A percentile compares a stretch with the other conserved stretches of the same genome.
These are phyloP conservation scores for Rhinopomastus cyanomelas DNA, from an alignment of 2,113 vertebrate species.

Conservation along the genomic window DNA sequence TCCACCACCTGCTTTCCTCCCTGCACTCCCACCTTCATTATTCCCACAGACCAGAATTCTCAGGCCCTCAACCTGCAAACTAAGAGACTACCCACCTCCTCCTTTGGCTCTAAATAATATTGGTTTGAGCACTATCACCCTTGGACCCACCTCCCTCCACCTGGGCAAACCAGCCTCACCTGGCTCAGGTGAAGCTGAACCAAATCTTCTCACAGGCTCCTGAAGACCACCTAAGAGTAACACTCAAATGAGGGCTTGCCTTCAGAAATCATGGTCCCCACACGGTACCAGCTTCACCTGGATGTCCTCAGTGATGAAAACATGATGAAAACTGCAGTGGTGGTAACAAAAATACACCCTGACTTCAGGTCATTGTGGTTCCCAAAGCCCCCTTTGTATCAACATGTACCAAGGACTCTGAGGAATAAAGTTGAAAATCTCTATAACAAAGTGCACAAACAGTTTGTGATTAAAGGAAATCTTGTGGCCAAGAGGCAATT, in stretches of 20 bases:
- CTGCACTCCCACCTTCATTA: neutral
- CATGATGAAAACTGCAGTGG: neutral
- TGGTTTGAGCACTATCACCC: neutral
- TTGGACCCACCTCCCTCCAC: neutral
- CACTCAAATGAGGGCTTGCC: neutral
- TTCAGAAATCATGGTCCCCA: neutral
- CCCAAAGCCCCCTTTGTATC: neutral
- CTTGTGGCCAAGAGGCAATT: neutral
- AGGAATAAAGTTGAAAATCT: neutral
- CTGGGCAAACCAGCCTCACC: neutral
- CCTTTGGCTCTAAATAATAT: neutral
- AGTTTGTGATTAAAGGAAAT: neutral
- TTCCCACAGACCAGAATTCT: neutral
- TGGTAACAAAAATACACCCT: neutral
- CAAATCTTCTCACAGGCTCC: neutral
- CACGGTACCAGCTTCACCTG: neutral
- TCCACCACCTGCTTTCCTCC: neutral
- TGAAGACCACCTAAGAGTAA: neutral
- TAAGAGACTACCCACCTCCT: fast-evolving
- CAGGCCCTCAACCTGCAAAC: neutral
- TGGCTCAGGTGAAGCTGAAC: neutral
- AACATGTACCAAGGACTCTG: neutral
- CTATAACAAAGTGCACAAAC: neutral
- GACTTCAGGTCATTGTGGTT: neutral
- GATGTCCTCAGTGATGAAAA: neutral